A percentile compares a stretch with the other conserved stretches of the same genome.
Evolutionary conservation across 2,888 invertebrate species (phyloP).

Genomic region (Chrysomela aeneicollis): DNA sequence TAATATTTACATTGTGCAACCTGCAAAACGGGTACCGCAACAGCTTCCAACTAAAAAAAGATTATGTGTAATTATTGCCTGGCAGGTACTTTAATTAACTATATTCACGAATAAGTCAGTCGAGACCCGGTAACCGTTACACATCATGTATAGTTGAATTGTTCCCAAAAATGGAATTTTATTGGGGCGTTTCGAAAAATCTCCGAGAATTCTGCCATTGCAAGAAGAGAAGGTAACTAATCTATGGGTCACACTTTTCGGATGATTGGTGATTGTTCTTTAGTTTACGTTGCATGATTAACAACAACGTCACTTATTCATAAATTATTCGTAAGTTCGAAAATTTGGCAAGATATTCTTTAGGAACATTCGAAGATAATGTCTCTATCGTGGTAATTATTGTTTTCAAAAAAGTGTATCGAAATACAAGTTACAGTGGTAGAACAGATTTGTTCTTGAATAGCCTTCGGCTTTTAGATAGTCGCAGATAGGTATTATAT

Average conservation of each 20-base stretch:
- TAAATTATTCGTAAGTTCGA: too few relatives aligned
- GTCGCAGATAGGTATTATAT: too few relatives aligned
- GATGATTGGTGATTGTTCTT: neutral
- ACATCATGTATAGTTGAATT: constrained; percentile 7
- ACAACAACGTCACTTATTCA: too few relatives aligned
- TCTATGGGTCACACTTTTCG: neutral
- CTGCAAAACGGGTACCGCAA: neutral
- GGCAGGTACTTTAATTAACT: neutral
- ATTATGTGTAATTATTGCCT: neutral
- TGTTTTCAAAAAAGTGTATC: too few relatives aligned
- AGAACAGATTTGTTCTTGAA: too few relatives aligned
- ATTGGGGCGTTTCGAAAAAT: constrained; percentile 30
- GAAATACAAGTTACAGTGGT: too few relatives aligned
- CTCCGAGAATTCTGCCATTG: constrained; percentile 21
- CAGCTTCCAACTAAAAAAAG: constrained; percentile 1
- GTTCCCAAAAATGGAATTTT: constrained; percentile 32
- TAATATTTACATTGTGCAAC: constrained; percentile 3
- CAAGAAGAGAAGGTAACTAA: constrained; percentile 16
- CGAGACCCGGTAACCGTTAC: neutral
- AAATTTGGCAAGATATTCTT: too few relatives aligned
- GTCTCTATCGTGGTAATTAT: too few relatives aligned
- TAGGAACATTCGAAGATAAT: too few relatives aligned
- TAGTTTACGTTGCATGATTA: too few relatives aligned
- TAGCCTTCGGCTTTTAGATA: too few relatives aligned
- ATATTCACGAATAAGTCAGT: constrained; percentile 2